Percentiles rank a stretch among this genome's conserved stretches.
These are phyloP conservation scores for Margarornis squamiger DNA, from an alignment of 2,797 vertebrate genomes.

Conservation along the genomic window DNA sequence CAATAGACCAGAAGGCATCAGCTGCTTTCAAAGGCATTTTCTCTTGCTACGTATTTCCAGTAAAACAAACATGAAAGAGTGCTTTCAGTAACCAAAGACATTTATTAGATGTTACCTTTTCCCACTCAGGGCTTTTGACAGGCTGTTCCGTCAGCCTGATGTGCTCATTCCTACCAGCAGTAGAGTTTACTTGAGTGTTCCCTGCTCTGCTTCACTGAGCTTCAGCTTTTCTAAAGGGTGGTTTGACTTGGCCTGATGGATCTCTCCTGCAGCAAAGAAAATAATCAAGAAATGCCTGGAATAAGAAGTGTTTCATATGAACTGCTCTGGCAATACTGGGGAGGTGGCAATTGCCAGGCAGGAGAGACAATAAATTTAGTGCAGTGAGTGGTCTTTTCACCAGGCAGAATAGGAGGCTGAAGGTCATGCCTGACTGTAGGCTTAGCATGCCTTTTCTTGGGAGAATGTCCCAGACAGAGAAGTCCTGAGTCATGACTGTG, in stretches of 20 bases:
- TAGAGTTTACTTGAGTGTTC: not conserved
- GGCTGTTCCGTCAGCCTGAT: not conserved
- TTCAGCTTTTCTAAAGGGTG: not conserved
- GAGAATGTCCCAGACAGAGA: not conserved
- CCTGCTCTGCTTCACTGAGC: not conserved
- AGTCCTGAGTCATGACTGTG: not conserved
- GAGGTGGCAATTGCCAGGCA: fast-evolving
- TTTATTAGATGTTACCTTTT: not conserved
- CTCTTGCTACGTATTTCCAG: not conserved
- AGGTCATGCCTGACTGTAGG: not conserved
- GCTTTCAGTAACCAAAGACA: not conserved
- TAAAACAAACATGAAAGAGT: not conserved
- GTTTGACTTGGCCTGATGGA: not conserved
- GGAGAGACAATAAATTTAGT: not conserved
- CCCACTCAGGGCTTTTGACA: not conserved
- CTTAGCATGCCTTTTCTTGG: not conserved
- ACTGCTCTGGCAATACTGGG: not conserved
- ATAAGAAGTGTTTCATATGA: not conserved
- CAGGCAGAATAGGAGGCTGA: not conserved
- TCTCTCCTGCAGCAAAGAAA: not conserved
- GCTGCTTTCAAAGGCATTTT: not conserved
- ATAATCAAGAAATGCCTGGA: not conserved
- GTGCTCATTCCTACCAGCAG: not conserved
- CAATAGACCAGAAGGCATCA: not conserved
- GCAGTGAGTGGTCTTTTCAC: not conserved